Percentiles rank a stretch among this genome's conserved stretches.
Conservation (phyloP, 2,797 vertebrate genomes). For the Sardinella longiceps region DNA sequence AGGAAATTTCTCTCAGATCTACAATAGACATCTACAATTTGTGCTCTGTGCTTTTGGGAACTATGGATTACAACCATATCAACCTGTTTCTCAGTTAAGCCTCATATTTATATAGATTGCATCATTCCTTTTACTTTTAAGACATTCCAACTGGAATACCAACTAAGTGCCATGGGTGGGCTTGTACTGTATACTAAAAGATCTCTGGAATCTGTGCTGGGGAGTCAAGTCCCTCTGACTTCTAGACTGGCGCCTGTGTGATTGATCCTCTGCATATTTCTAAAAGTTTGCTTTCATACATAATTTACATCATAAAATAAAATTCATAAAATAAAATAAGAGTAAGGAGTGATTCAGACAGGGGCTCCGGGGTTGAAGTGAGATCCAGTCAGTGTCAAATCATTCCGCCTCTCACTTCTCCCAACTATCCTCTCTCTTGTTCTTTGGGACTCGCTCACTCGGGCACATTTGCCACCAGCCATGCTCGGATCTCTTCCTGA, state of each 20-base stretch:
- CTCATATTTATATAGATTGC: no score
- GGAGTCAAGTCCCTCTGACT: neutral
- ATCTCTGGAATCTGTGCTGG: neutral
- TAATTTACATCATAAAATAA: neutral
- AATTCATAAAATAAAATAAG: neutral
- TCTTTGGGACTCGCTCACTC: slow-evolving; percentile 24
- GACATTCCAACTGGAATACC: neutral
- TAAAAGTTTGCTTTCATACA: neutral
- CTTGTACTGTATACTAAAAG: neutral
- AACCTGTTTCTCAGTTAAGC: neutral
- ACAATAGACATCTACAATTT: neutral
- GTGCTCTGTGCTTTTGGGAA: neutral
- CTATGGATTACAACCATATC: neutral
- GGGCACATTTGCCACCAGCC: slow-evolving; percentile 72
- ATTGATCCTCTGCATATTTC: neutral
- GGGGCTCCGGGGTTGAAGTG: neutral
- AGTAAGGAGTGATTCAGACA: neutral
- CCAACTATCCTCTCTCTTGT: neutral
- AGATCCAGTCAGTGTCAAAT: neutral
- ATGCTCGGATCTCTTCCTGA: slow-evolving; percentile 72
- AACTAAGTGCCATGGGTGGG: neutral
- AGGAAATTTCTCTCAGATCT: neutral
- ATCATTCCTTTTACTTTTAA: no score
- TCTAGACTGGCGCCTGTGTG: neutral
- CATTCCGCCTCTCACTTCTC: neutral